Evolutionary conservation across 2,113 vertebrate species (phyloP), one percentile per base, ranked within the genome.

Genomic region (Nothoprocta pentlandii): DNA sequence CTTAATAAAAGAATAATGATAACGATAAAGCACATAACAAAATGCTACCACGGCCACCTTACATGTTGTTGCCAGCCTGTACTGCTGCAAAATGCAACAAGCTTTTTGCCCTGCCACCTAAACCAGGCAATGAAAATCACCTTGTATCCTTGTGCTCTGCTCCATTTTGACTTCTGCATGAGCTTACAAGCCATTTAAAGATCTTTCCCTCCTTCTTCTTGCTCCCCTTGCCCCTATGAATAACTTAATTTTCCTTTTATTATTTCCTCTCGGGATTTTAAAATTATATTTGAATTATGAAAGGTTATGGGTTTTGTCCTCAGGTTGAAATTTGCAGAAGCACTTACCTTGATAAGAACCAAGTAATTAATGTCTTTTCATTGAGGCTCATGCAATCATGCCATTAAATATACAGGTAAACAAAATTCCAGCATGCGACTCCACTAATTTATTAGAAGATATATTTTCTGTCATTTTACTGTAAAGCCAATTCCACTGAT

Each of bases 211-310:
- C 47, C 85, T 63, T 16, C 23, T 34, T 46, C 12, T 16, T 54
- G 32, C 58, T 79, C 66, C 17, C 34, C 46, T 21, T 54, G 25
- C 47, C 56, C 30, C 47, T 32, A 11, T 34, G n/a, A 54, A 21
- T 68, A 73, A 77, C 63, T n/a, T 39, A 71, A 84, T 49, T 78
- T 11, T 34, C 41, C 63, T 62, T 62, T 64, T 3, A 25, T 44
- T 6, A 46, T 23, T 79, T 75, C 66, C 53, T 74, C 76, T 56
- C 62, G 78, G 80, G 44, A 46, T 80, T 90, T 77, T 42, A 59
- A 84, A 94, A 93, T 44, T 25, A 49, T 89, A 85, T 53, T 78
- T 76, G 76, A 80, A 89, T 92, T 90, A 79, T 13, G 28, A 89
- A 73, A 71, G 34, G 28, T 54, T 86, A 75, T 70, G 74, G 21